Percentiles rank a stretch among this genome's conserved stretches.
These are phyloP conservation scores for Enteromius anoplus DNA, from an alignment of 2,797 vertebrate genomes.

Conservation along the genomic window DNA sequence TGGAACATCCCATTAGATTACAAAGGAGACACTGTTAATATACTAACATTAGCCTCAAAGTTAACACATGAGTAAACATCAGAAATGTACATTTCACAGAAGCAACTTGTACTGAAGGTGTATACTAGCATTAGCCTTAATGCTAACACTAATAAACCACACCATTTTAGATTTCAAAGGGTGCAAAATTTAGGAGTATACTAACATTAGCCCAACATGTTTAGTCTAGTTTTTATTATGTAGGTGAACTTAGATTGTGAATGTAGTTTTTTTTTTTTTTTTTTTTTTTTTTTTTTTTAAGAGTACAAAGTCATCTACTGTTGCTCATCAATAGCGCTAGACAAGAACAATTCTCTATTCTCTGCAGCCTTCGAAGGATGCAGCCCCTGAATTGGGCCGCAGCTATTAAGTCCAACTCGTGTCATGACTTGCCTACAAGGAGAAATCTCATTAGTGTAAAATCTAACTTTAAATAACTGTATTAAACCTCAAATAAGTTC, in stretches of 20 bases:
- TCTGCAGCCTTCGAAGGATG: background rate
- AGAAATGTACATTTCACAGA: background rate
- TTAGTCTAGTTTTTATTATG: background rate
- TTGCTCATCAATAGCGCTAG: background rate
- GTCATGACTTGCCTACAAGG: background rate
- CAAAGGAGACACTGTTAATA: background rate
- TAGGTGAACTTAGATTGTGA: background rate
- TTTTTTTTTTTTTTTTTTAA: background rate
- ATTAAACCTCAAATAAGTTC: background rate
- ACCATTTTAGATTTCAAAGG: background rate
- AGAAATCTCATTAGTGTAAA: background rate
- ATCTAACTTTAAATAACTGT: background rate
- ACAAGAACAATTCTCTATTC: background rate
- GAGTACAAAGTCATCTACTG: background rate
- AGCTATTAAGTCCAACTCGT: background rate
- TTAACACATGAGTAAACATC: background rate
- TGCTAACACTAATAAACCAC: background rate
- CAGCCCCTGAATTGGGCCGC: background rate
- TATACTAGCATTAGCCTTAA: constrained; percentile 39
- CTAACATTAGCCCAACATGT: constrained; percentile 28
- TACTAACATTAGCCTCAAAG: background rate
- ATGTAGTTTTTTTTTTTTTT: background rate
- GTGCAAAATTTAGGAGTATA: constrained; percentile 5
- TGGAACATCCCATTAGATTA: background rate
- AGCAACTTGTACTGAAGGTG: background rate